Conservation (phyloP, 1,140 invertebrate species). For the Pachyrhynchus sulphureomaculatus region DNA sequence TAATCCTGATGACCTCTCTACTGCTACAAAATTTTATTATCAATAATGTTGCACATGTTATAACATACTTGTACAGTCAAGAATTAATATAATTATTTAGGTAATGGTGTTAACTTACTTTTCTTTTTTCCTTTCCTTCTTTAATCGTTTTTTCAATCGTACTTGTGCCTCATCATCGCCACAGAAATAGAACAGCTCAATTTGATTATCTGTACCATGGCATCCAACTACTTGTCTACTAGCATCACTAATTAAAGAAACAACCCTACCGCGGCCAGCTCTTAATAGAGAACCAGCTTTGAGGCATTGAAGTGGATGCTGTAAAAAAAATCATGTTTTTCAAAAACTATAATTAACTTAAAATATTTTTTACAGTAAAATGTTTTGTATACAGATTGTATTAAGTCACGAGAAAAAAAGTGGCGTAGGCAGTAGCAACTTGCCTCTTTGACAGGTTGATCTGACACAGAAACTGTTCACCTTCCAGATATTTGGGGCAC, state of each 20-base stretch:
- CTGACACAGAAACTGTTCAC: too few relatives aligned
- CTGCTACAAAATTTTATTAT: too few relatives aligned
- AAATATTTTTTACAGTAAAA: too few relatives aligned
- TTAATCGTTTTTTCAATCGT: conserved; percentile 71
- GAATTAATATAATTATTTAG: background rate
- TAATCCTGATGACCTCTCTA: too few relatives aligned
- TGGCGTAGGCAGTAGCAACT: too few relatives aligned
- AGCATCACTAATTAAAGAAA: conserved; percentile 65
- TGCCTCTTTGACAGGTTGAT: too few relatives aligned
- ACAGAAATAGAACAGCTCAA: conserved; percentile 85
- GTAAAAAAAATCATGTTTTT: conserved; percentile 33
- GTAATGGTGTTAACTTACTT: conserved; percentile 52
- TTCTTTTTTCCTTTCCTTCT: conserved; percentile 69
- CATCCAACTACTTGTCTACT: conserved; percentile 73
- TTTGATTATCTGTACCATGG: conserved; percentile 75
- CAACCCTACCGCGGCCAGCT: conserved; percentile 71
- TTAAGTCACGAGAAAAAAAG: too few relatives aligned
- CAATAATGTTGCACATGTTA: too few relatives aligned
- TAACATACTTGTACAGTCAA: too few relatives aligned
- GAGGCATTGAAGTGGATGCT: conserved; percentile 69
- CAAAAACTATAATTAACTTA: too few relatives aligned
- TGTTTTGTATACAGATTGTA: too few relatives aligned
- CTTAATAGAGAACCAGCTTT: conserved; percentile 77
- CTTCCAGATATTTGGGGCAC: too few relatives aligned
- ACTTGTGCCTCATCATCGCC: conserved; percentile 70